Base-by-base conservation (phyloP, 1,140 invertebrate genomes). In the Dermatophagoides farinae region DNA sequence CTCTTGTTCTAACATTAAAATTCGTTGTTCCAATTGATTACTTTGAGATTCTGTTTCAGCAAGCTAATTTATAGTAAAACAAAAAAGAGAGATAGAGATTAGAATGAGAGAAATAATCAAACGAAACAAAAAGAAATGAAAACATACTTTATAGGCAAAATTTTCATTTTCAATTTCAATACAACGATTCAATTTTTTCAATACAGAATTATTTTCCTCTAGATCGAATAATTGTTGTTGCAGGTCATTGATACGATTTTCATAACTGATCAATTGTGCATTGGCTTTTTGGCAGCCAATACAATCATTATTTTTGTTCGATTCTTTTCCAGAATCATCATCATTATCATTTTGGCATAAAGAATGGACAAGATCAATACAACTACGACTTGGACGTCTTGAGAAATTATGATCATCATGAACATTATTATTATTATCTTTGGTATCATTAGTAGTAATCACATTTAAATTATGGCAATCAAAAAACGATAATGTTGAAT, bases 131-230 rank as follows among this genome's bases (percentile, higher is more conserved):
- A 4, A 41, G 8, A 41, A 8, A 10, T 41, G 40, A 10, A 50
- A 20, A 55, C 31, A 25, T 55, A 55, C 53, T 23, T 55, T 55
- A 23, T 38, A 55, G 12, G 53, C 53, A 55, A 55, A 55, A 14
- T 31, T 55, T 55, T 55, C 53, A 40, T 55, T 55, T 25, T 55
- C 53, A n/a, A 55, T 55, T 40, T 55, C 53, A 38, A 55, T 55
- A 44, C 31, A 25, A 41, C 53, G 38, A 40, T 55, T 55, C n/a
- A 55, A 44, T 44, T 55, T 55, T 20, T 55, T 23, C 10, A 55
- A 14, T 18, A 38, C 1, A 55, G 25, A 55, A 55, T 55, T 38
- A 25, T 55, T 55, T 4, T 55, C 53, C 14, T 55, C 25, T n/a
- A 23, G 4, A 38, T 55, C 53, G 16, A 39, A 14, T 37, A 55